phyloP scores from a whole-genome alignment of 1,140 invertebrate genomes.

The Bombus confusus region DNA sequence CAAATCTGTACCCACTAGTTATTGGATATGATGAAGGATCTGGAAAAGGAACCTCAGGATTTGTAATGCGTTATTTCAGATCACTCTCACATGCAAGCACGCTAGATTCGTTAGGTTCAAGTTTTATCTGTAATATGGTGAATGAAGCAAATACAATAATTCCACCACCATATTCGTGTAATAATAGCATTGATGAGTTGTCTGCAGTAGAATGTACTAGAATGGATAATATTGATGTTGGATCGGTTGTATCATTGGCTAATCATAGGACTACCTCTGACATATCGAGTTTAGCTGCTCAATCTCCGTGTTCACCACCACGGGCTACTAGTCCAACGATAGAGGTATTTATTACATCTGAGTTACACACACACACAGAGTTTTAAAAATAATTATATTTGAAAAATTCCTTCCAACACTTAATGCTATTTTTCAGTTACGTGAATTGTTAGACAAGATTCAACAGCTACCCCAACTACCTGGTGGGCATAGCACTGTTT shows the following conservation, averaged over 20 bases:
- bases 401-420: not conserved
- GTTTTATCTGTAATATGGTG: conserved; percentile 90
- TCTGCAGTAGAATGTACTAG: conserved; percentile 78
- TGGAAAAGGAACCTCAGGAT: conserved; percentile 88
- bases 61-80: conserved; percentile 92
- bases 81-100: conserved; percentile 91
- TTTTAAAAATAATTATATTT: not conserved
- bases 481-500: conserved; percentile 62
- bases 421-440: conserved; percentile 74
- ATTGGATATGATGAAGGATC: conserved; percentile 88
- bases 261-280: conserved; percentile 86
- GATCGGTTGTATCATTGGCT: conserved; percentile 78
- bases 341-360: conserved; percentile 77
- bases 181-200: conserved; percentile 87
- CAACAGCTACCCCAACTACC: conserved; percentile 84
- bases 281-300: conserved; percentile 85
- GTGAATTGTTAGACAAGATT: conserved; percentile 87
- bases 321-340: conserved; percentile 90
- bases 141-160: conserved; percentile 92
- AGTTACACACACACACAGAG: not conserved
- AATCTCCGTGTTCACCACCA: conserved; percentile 88
- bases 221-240: conserved; percentile 71
- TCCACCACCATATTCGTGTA: conserved; percentile 91
- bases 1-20: conserved; percentile 91
- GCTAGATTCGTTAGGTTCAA: conserved; percentile 91